Conservation (phyloP, 2,113 vertebrate genomes). For the Illadopsis cleaveri region DNA sequence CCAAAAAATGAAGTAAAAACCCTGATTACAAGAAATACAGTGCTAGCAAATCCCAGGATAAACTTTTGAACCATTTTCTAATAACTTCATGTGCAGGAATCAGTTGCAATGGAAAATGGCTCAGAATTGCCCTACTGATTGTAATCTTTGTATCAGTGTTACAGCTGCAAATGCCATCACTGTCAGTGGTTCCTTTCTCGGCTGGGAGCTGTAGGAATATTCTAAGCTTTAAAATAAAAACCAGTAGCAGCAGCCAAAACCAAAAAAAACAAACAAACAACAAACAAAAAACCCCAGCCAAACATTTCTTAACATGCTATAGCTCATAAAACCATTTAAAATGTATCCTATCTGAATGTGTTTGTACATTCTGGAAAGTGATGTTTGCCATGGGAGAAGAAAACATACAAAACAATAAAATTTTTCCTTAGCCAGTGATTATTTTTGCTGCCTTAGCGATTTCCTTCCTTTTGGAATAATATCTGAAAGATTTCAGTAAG, state of each 20-base stretch:
- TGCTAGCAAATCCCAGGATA: neutral
- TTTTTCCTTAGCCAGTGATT: conserved; percentile 9
- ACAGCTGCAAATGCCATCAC: neutral
- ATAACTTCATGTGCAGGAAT: neutral
- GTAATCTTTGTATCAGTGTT: neutral
- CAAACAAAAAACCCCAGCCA: neutral
- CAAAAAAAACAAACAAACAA: too few species aligned
- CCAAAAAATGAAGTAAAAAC: neutral
- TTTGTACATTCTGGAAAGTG: neutral
- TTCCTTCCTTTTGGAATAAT: conserved; percentile 51
- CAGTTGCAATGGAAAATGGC: neutral
- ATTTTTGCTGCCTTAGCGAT: conserved; percentile 19
- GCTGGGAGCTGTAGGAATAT: neutral
- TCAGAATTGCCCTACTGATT: neutral
- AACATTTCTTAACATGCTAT: neutral
- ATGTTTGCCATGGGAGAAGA: neutral
- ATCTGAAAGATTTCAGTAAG: neutral
- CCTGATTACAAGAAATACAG: neutral
- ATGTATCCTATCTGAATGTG: neutral
- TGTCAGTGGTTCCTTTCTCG: neutral
- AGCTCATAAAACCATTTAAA: neutral
- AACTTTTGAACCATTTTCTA: neutral
- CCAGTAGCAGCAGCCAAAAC: neutral
- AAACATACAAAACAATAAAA: conserved; percentile 15
- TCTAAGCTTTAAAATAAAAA: neutral